These are phyloP conservation scores for Ecdyonurus torrentis DNA, from an alignment of 2,888 invertebrate species.

Conservation along the genomic window DNA sequence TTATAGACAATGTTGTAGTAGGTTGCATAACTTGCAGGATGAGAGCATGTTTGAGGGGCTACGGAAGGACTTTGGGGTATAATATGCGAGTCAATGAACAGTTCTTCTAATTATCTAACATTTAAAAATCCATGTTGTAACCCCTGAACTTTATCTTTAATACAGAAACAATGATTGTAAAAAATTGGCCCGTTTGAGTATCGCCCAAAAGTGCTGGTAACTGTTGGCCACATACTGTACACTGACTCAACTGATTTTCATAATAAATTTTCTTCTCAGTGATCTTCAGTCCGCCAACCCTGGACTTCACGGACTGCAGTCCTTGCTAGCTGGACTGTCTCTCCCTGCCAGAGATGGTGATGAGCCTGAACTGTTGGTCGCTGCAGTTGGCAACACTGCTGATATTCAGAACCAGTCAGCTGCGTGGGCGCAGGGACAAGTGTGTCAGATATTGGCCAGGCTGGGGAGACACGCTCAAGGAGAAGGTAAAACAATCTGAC, in stretches of 20 bases:
- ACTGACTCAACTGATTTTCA: not conserved
- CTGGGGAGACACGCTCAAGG: constrained; percentile 3
- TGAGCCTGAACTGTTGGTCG: not conserved
- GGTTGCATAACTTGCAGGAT: too few species aligned
- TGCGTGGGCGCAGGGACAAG: not conserved
- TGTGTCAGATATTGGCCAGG: not conserved
- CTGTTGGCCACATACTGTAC: not conserved
- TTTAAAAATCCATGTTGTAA: too few species aligned
- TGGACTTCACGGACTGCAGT: constrained; percentile 33
- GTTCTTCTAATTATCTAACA: too few species aligned
- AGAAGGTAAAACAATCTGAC: too few species aligned
- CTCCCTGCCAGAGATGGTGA: constrained; percentile 30
- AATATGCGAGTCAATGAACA: too few species aligned
- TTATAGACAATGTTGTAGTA: too few species aligned
- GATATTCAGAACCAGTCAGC: not conserved
- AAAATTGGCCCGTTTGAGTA: not conserved
- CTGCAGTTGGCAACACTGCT: not conserved
- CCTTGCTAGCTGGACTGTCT: constrained; percentile 42
- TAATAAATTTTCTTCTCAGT: constrained; percentile 12
- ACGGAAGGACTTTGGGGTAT: too few species aligned
- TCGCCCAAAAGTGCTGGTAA: too few species aligned
- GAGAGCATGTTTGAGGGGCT: too few species aligned
- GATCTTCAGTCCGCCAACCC: constrained; percentile 30
- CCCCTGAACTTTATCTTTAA: too few species aligned
- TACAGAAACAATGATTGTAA: not conserved